These are phyloP conservation scores for Dioctria linearis DNA, from an alignment of 2,888 invertebrate species.

Conservation along the genomic window DNA sequence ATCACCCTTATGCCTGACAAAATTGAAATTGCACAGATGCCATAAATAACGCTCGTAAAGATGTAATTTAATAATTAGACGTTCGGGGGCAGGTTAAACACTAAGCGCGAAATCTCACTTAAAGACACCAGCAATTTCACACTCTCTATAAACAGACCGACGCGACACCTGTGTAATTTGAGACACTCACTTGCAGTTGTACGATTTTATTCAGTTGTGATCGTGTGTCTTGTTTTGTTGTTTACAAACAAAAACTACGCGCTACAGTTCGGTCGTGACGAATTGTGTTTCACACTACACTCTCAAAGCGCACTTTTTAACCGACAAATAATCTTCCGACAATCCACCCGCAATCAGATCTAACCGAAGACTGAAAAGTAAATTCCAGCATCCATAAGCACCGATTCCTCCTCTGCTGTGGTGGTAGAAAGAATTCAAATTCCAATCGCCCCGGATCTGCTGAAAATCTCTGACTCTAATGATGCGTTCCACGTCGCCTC, in stretches of 20 bases:
- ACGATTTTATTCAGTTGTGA: background rate
- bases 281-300: background rate
- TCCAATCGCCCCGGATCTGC: background rate
- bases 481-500: constrained; percentile 41
- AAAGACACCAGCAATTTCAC: constrained; percentile 43
- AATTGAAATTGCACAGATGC: constrained; percentile 26
- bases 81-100: constrained; percentile 18
- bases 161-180: constrained; percentile 2
- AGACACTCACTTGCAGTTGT: constrained; percentile 24
- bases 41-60: background rate
- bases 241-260: constrained; percentile 37
- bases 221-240: constrained; percentile 18
- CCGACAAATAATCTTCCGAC: background rate
- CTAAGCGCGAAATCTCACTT: constrained; percentile 23
- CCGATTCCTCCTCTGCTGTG: constrained; percentile 6
- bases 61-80: constrained; percentile 28
- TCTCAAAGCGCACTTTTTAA: background rate
- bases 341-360: constrained; percentile 49
- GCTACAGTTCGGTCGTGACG: constrained; percentile 1
- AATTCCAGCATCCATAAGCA: constrained; percentile 15
- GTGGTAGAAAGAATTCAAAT: background rate
- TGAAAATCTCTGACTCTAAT: constrained; percentile 21
- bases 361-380: constrained; percentile 29
- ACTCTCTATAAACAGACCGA: background rate
- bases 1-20: background rate